Base-by-base conservation (phyloP, 1,140 invertebrate genomes). In the Rhynchophorus ferrugineus region DNA sequence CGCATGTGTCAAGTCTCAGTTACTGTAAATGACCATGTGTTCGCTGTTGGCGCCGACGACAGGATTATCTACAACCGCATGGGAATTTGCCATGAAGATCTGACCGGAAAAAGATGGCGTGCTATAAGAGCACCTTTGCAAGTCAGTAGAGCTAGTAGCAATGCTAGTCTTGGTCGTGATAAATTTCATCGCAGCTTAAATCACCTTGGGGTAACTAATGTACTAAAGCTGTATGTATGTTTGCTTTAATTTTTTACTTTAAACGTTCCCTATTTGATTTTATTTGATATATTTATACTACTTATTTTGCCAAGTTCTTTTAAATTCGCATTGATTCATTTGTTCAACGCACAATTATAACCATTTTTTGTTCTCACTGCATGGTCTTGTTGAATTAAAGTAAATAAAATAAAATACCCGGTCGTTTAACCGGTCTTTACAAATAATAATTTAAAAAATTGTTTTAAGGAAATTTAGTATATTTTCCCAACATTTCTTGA, bases 41-140 rank as follows among this genome's bases (percentile, higher is more conserved):
- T 78, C 67, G 83, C 77, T 1, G 75, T 89, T 49, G 77, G 87
- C 56, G 70, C 75, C 43, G 78, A 84, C 48, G 85, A 91, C 68
- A 76, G 85, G 57, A 74, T 78, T 57, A 71, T 94, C 29, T 89
- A 91, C 66, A 84, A 87, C 71, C 74, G 91, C 19, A 84, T 78
- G 49, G 89, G 88, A 7, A 83, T 95, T 0, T 82, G 78, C 14
- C 66, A 76, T 2, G 76, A 79, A 2, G 89, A 94, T 71, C 75
- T 87, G 37, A 90, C 87, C 37, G 91, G 91, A 1, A 90, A 91
- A 68, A 83, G 85, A 57, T 95, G 91, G 91, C 78, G 82, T 61
- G 70, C 78, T 44, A 74, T 90, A 29, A 81, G 85, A 64, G 84
- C 83, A 13, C 80, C 85, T 21, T 76, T 87, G 67, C 85, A 89